These are phyloP conservation scores for Sorex maritimensis DNA, from an alignment of 2,797 vertebrate genomes.

Conservation along the genomic window DNA sequence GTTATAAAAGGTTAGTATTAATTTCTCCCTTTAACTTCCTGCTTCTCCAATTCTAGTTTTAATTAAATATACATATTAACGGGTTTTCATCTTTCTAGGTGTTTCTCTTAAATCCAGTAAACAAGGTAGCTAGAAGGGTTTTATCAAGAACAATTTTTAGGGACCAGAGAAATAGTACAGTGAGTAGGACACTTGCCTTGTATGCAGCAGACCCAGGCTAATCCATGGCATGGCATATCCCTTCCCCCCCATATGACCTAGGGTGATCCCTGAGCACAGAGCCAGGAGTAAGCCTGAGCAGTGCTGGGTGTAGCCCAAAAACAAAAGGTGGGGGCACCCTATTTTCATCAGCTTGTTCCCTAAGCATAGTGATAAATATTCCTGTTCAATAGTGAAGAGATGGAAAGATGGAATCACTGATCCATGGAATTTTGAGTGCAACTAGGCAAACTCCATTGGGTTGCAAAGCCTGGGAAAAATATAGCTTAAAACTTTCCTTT, in stretches of 20 bases:
- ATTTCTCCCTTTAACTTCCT: conserved; percentile 36
- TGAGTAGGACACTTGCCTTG: too few species aligned
- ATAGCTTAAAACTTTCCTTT: background rate
- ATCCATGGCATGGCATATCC: too few species aligned
- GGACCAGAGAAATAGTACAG: too few species aligned
- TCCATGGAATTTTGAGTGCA: conserved; percentile 5
- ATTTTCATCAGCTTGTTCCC: background rate
- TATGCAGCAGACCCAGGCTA: too few species aligned
- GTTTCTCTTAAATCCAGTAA: conserved; percentile 27
- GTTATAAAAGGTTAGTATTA: conserved; percentile 10
- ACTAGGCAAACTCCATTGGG: background rate
- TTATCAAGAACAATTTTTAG: background rate
- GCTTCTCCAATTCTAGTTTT: conserved; percentile 20
- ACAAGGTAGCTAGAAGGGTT: background rate
- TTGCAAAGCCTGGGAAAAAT: background rate
- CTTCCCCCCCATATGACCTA: too few species aligned
- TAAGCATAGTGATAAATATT: conserved; percentile 1
- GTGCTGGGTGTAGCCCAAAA: too few species aligned
- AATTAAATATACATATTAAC: conserved; percentile 6
- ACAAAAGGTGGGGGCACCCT: background rate
- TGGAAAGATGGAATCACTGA: background rate
- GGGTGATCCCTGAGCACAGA: too few species aligned
- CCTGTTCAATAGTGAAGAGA: background rate
- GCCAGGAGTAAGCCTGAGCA: too few species aligned
- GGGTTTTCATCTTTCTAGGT: conserved; percentile 7